Conservation (phyloP, 1,140 invertebrate genomes). For the Aphis gossypii region DNA sequence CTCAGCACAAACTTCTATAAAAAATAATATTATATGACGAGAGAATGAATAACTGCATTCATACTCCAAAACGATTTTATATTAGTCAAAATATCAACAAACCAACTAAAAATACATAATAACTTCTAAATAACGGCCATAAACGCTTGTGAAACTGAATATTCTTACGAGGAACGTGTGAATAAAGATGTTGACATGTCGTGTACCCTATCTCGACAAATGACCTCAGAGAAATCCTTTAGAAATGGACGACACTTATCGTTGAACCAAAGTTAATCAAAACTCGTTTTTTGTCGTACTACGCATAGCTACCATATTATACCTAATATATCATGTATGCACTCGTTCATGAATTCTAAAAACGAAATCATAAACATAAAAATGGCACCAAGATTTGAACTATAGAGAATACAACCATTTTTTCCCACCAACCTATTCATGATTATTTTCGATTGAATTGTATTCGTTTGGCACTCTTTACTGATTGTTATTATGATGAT, state of each 20-base stretch:
- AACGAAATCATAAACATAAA: background rate
- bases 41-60: background rate
- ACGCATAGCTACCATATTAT: background rate
- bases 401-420: background rate
- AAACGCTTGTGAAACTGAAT: background rate
- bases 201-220: background rate
- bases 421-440: background rate
- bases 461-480: background rate
- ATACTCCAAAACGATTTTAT: background rate
- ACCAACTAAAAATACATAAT: background rate
- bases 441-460: background rate
- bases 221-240: background rate
- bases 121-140: background rate
- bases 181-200: background rate
- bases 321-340: too few relatives aligned
- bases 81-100: background rate
- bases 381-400: background rate
- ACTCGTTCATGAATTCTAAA: background rate
- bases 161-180: too few relatives aligned
- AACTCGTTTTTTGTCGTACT: background rate
- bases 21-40: background rate
- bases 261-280: background rate
- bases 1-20: background rate
- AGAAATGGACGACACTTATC: background rate
- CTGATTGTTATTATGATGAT: too few relatives aligned